Percentiles rank a stretch among this genome's conserved stretches.
Evolutionary conservation across 2,113 vertebrate genomes (phyloP).

Genomic region (Saguinus imperator): DNA sequence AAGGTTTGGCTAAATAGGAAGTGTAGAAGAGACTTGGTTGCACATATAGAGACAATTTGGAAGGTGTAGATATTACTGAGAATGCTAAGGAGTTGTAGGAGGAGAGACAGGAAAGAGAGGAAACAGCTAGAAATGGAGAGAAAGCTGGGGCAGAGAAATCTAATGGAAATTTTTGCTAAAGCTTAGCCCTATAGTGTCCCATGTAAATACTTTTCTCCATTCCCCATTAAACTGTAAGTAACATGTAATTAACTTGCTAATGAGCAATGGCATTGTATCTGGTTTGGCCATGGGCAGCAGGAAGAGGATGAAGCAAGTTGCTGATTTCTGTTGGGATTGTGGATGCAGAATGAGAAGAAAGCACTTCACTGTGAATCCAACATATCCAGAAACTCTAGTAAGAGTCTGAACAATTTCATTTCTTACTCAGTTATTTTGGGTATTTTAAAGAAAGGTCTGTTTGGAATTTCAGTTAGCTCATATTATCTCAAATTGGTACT

Average conservation of each 20-base stretch:
- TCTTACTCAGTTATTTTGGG: not conserved
- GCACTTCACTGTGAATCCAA: not conserved
- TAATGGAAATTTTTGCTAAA: not conserved
- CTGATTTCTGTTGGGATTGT: not conserved
- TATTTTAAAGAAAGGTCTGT: not conserved
- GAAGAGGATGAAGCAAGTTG: not conserved
- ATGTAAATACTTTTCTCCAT: not conserved
- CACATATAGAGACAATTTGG: not conserved
- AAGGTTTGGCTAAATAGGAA: not conserved
- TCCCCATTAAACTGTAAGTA: not conserved
- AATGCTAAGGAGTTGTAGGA: not conserved
- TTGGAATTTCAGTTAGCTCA: not conserved
- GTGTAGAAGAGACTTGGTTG: not conserved
- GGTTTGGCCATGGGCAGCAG: not conserved
- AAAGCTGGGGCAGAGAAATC: not conserved
- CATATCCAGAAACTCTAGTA: not conserved
- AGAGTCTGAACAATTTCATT: not conserved
- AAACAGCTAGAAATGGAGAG: not conserved
- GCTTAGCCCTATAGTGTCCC: not conserved
- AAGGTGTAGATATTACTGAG: not conserved
- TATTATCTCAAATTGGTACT: not conserved
- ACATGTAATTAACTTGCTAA: conserved; percentile 27
- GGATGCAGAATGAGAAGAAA: not conserved
- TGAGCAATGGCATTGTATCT: not conserved
- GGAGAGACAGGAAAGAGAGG: not conserved